Evolutionary conservation across 2,113 vertebrate genomes (phyloP), one percentile per base, ranked within the genome.

Genomic region (Calidris pugnax): DNA sequence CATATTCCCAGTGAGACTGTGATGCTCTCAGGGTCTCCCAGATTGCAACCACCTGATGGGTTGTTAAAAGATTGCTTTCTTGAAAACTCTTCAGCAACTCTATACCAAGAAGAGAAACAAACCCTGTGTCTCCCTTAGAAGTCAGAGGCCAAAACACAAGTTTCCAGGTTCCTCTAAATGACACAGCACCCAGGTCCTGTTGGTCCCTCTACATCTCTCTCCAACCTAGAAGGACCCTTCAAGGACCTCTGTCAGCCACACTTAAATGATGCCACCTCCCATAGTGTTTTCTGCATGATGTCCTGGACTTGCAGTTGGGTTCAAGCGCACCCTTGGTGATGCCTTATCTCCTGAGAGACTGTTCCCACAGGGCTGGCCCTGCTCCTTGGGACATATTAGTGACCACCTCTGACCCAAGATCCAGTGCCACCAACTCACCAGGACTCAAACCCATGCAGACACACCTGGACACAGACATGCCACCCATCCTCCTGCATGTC

Each of bases 201-300:
- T 63, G 18, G 19, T 24, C 33, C 17, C 23, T 9, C 23, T 41
- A 15, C 27, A 50, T 39, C 26, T 14, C 60, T 16, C 68, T 26
- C 62, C 19, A 56, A 12, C 5, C 11, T 12, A 37, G 21, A 32
- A 32, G 10, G 37, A 7, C 9, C 21, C 23, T 43, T 62, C 55
- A 35, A 16, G 41, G 30, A 27, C 7, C 17, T 59, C 32, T 53
- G 47, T 39, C 30, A 37, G 21, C 32, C 47, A 22, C 50, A 35
- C 18, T 0, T 24, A n/a, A 56, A 33, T 2, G 9, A 16, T 55
- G 10, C 26, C 30, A 22, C 28, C 6, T 37, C 35, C n/a, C 45
- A 9, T 2, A 6, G 20, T 2, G 11, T 10, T 13, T 47, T 35
- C 72, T 17, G 12, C 59, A 37, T 55, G 66, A 12, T 1, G 2